Evolutionary conservation across 2,113 vertebrate species (phyloP).

Genomic region (Dipodomys ordii): DNA sequence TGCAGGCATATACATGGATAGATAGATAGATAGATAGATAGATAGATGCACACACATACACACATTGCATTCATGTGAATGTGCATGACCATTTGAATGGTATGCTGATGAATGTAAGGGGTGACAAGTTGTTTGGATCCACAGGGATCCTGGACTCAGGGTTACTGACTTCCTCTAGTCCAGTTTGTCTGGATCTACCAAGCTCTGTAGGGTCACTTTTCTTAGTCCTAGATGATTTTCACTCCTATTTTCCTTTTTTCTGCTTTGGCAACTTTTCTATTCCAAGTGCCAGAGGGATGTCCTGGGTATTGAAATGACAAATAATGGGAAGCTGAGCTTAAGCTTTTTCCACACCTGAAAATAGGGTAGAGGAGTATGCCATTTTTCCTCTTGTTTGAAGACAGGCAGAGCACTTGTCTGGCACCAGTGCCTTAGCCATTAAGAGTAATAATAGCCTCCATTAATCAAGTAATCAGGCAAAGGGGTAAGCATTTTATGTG

Average conservation of each 20-base stretch:
- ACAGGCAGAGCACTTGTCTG: neutral
- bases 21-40: too few relatives aligned
- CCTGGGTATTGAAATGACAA: neutral
- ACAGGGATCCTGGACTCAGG: neutral
- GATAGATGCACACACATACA: too few relatives aligned
- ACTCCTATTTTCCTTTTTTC: neutral
- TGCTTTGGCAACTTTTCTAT: neutral
- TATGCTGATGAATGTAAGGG: accelerated
- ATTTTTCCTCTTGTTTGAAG: neutral
- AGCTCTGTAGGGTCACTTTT: accelerated
- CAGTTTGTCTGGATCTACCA: neutral
- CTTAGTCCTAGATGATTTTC: neutral
- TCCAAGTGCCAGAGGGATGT: neutral
- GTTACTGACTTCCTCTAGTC: too few relatives aligned
- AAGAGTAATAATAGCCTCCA: slow-evolving; percentile 52
- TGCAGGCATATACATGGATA: too few relatives aligned
- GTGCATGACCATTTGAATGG: too few relatives aligned
- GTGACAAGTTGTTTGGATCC: neutral
- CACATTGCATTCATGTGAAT: neutral
- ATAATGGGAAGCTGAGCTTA: neutral
- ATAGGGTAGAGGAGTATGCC: neutral
- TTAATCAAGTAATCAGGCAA: slow-evolving; percentile 58
- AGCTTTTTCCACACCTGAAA: neutral
- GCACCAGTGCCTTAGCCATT: slow-evolving; percentile 9
- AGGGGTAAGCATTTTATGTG: neutral